Base-by-base conservation (phyloP, 2,888 invertebrate species). In the Taenaris catops region DNA sequence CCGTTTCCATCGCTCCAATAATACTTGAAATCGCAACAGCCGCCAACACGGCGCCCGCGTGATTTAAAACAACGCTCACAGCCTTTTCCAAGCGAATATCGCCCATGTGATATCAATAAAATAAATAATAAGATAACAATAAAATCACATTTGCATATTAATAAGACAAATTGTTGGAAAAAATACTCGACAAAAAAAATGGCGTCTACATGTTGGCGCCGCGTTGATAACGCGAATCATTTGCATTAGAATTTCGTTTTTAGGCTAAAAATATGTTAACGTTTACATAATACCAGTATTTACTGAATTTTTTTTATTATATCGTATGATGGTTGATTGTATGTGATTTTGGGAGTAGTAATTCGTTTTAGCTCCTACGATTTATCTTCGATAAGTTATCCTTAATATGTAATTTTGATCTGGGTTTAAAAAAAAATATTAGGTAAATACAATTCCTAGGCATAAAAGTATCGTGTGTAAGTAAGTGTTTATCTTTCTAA, bases 1-100 rank as follows among this genome's bases (percentile, higher is more conserved):
- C 25, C 37, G 41, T 44, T 44, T 38, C 24, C 6, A 12, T 37
- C 38, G 31, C 41, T 31, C 41, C 37, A 43, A 46, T 44, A 41
- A 46, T 27, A 38, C 21, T 37, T 33, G 26, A 43, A 45, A 34
- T 20, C 16, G 16, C 25, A 9, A 8, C 6, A 17, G 8, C 17
- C 26, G 26, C 26, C 26, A 9, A 5, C 3, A 8, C 8, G 34
- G 38, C 40, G 41, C 38, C 46, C 16, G 4, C 11, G 26, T 38
- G 29, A 48, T 42, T 40, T 45, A 31, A 28, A 31, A 42, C 25
- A 36, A 14, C 25, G 33, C 20, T 32, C 16, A 33, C 17, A 34
- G 16, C 9, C 0, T 16, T 34, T 27, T 26, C 11, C 19, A 25
- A 18, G 32, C 41, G 32, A 41, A 8, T 32, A 38, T 36, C 25